phyloP scores from a whole-genome alignment of 2,797 vertebrate species.

The Tinamus major region DNA sequence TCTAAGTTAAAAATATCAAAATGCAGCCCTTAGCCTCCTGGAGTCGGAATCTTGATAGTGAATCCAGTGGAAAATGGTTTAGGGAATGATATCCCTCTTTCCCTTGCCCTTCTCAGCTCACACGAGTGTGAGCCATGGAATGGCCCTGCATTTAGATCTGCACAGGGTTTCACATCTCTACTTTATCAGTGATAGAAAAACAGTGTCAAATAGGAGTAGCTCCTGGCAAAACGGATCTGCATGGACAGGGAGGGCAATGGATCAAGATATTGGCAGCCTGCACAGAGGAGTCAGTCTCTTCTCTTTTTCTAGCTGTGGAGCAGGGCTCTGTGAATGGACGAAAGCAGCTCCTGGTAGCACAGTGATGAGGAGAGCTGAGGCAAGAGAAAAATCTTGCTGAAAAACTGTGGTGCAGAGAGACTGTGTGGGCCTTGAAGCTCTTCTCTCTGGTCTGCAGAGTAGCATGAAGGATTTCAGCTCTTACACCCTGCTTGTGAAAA shows the following conservation, averaged over 20 bases:
- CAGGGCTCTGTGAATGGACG: neutral
- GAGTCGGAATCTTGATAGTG: neutral
- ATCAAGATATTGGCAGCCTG: neutral
- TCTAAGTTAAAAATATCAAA: neutral
- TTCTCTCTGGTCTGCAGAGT: neutral
- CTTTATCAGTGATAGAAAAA: neutral
- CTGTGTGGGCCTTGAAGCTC: neutral
- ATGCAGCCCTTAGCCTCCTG: neutral
- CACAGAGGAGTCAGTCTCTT: neutral
- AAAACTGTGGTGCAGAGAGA: neutral
- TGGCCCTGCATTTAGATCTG: neutral
- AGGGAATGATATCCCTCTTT: neutral
- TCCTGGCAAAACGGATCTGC: neutral
- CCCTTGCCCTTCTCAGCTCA: neutral
- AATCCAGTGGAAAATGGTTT: neutral
- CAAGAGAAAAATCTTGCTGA: neutral
- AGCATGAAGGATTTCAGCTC: neutral
- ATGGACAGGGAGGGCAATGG: neutral
- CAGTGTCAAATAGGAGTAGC: neutral
- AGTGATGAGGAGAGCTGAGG: neutral
- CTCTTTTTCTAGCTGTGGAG: neutral
- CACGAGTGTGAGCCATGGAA: neutral
- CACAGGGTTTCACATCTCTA: neutral
- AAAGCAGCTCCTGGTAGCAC: neutral
- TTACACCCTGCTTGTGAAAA: neutral